Conservation (phyloP, 1,140 invertebrate genomes). For the Brachionus manjavacas region DNA sequence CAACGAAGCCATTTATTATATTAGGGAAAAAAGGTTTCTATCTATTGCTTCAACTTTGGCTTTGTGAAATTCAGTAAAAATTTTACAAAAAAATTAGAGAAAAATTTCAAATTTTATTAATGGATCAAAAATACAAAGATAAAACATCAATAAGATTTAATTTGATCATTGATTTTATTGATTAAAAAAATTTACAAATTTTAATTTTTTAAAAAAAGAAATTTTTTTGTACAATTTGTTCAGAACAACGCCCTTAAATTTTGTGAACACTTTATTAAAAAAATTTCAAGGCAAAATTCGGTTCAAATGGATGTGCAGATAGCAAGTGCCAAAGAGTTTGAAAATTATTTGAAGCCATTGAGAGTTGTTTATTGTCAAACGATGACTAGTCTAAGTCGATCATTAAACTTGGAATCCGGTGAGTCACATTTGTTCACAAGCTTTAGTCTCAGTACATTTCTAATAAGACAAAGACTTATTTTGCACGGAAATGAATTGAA, state of each 20-base stretch:
- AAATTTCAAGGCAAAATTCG: conserved; percentile 62
- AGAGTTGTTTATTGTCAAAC: conserved; percentile 1
- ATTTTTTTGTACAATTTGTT: too few relatives aligned
- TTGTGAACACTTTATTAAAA: neutral
- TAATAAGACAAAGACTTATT: conserved; percentile 69
- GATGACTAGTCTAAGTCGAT: neutral
- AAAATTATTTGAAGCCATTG: conserved; percentile 24
- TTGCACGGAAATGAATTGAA: conserved; percentile 75
- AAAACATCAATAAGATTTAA: too few relatives aligned
- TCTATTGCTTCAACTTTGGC: too few relatives aligned
- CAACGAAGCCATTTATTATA: conserved; percentile 73
- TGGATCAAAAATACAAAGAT: too few relatives aligned
- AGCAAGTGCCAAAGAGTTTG: conserved; percentile 56
- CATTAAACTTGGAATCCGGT: neutral
- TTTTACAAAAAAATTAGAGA: too few relatives aligned
- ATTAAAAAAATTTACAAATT: too few relatives aligned
- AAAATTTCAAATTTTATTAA: too few relatives aligned
- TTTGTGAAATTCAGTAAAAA: too few relatives aligned
- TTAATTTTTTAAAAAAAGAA: too few relatives aligned
- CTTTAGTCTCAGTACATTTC: conserved; percentile 66
- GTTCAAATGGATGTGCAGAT: conserved; percentile 66
- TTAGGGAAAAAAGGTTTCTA: conserved; percentile 66
- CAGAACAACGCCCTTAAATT: too few relatives aligned
- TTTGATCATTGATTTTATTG: too few relatives aligned
- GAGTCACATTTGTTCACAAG: conserved; percentile 54